Conservation (phyloP, 2,113 vertebrate species). For the Hippocampus barbouri region DNA sequence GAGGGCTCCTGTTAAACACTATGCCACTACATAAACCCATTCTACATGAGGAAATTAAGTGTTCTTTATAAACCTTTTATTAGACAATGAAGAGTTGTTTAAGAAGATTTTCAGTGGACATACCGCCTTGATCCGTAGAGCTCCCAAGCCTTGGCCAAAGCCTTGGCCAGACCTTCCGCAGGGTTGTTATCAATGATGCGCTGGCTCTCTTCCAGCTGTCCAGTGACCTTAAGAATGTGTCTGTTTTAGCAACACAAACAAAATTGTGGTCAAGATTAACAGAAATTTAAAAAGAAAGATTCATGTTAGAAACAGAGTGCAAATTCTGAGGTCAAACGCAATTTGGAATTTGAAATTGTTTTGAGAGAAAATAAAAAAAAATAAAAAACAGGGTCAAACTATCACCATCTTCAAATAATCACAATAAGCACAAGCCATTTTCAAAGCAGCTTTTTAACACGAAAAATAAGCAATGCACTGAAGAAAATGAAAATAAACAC, state of each 20-base stretch:
- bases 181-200: conserved; percentile 83
- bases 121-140: conserved; percentile 85
- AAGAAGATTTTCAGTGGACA: not conserved
- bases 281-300: not conserved
- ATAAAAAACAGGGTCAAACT: not conserved
- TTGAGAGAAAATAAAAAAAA: not conserved
- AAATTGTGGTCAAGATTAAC: not conserved
- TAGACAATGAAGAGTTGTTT: not conserved
- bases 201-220: conserved; percentile 72
- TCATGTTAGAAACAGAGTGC: not conserved
- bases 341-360: not conserved
- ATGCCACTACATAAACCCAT: not conserved
- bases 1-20: not conserved
- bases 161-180: conserved; percentile 75
- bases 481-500: too few species aligned
- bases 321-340: not conserved
- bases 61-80: not conserved
- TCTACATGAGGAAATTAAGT: not conserved
- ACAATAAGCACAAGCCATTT: not conserved
- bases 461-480: too few species aligned
- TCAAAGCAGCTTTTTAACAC: not conserved
- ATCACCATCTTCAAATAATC: not conserved
- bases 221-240: conserved; percentile 78
- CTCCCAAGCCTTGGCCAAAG: conserved; percentile 86
- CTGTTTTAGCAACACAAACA: conserved; percentile 54